A percentile compares a stretch with the other conserved stretches of the same genome.
phyloP scores from a whole-genome alignment of 2,888 invertebrate species.

The Euplexia lucipara region DNA sequence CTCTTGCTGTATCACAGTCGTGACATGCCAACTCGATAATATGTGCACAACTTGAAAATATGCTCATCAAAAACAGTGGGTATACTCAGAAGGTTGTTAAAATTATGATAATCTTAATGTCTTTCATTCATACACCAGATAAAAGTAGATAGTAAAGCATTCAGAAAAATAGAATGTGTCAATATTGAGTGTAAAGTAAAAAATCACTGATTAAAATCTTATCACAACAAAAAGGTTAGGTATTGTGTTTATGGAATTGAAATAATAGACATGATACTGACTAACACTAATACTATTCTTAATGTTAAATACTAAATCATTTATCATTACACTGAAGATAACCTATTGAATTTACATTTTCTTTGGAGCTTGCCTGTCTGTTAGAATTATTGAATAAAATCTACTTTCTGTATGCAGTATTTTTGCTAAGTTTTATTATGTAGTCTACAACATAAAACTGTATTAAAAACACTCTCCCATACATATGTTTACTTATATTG shows the following conservation, averaged over 20 bases:
- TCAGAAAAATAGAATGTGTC: constrained; percentile 11
- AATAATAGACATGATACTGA: background rate
- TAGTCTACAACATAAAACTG: background rate
- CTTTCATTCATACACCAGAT: constrained; percentile 28
- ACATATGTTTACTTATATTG: constrained; percentile 27
- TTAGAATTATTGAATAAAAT: constrained; percentile 1
- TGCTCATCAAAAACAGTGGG: constrained; percentile 67
- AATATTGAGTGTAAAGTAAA: constrained; percentile 8
- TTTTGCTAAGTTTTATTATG: constrained; percentile 16
- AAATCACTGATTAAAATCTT: constrained; percentile 21
- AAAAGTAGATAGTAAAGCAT: background rate
- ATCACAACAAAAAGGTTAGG: constrained; percentile 34
- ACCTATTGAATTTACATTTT: constrained; percentile 3
- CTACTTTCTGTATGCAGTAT: background rate
- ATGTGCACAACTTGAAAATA: constrained; percentile 70
- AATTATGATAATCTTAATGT: constrained; percentile 29
- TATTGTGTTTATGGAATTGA: constrained; percentile 13
- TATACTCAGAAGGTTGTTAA: constrained; percentile 49
- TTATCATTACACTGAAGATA: constrained; percentile 6
- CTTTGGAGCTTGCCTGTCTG: background rate
- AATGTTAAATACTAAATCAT: constrained; percentile 26
- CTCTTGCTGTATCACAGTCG: constrained; percentile 85
- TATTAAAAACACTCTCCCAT: constrained; percentile 5
- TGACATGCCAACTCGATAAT: constrained; percentile 85
- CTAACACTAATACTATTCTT: constrained; percentile 3